Evolutionary conservation across 2,888 invertebrate genomes (phyloP), one percentile per base, ranked within the genome.

Genomic region (Byasa hedistus): DNA sequence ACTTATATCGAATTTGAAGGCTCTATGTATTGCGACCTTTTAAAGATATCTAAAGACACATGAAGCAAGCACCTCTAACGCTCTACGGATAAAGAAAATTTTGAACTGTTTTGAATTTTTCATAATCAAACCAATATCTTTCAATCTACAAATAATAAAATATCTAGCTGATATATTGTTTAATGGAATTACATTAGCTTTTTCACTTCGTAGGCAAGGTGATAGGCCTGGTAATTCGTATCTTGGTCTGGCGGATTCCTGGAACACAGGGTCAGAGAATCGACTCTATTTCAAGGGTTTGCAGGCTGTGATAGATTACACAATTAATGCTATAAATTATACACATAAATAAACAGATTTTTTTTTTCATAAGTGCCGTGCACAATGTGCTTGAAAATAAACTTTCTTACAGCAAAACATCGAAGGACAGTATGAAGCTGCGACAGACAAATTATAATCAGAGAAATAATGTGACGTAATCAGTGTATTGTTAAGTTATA

Each of bases 181-280:
- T 66, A 65, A 68, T 64, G 79, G 78, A 86, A 97, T 95, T 98
- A 98, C 98, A 98, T 98, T 95, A 98, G 97, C 95, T 98, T 98
- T 97, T 98, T 98, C 95, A 98, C 98, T 97, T 98, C 98, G 95
- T 98, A 98, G 95, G 98, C 98, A 94, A 98, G 97, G 94, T 98
- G 98, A 94, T 98, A 98, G 94, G 98, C 98, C 94, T 97, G 97
- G 94, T 97, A 98, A 94, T 96, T 96, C 92, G 96, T 95, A 94
- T 97, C 96, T 94, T 97, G 96, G 87, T 95, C 95, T 87, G 92
- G 93, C 90, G 94, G 94, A 93, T 94, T 94, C 96, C 97, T 97
- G 96, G 94, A 96, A 96, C 86, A 89, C 93, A 95, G 95, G 93
- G 89, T 94, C 92, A 95, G 93, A 93, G 92, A 78, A 76, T 85